Base-by-base conservation (phyloP, 1,140 invertebrate genomes). In the Lepidotrigona ventralis region DNA sequence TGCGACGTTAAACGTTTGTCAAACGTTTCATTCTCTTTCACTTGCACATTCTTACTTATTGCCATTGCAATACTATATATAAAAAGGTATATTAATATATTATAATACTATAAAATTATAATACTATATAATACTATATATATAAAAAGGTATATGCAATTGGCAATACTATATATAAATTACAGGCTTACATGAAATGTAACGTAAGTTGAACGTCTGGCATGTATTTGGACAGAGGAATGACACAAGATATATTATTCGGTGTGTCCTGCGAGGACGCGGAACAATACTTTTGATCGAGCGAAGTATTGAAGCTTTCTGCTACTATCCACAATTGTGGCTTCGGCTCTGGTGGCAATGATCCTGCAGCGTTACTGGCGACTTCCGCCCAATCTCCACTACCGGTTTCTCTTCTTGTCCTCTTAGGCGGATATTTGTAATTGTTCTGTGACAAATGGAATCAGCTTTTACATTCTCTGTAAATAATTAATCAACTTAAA, bases 181-280 rank as follows among this genome's bases (percentile, higher is more conserved):
- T 63, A 53, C 1, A 39, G 39, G 87, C 92, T 84, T 87, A 93
- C 92, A 92, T 79, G 81, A 94, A 94, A 78, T 93, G 92, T 56
- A 94, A 87, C 4, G 91, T 90, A 53, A 94, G 86, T 84, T 93
- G 91, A 1, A 90, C 92, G 46, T 94, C 93, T 9, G 92, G 91
- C 93, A 93, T 94, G 60, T 93, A 89, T 83, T 93, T 94, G 0
- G 93, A 94, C 6, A 94, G 70, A 46, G 93, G 93, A 51, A 94
- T 83, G 54, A 88, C 66, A 71, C 93, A 94, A 69, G 87, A 94
- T 64, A 92, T 91, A 82, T 93, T 94, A 51, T 94, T 94, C 1
- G 91, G 91, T 6, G 90, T 85, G 39, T 86, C 91, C 6, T 87
- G 79, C 17, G 91, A 90, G 6, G 90, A 90, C 0, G 90, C 69